Evolutionary conservation across 2,888 invertebrate species (phyloP), one percentile per base, ranked within the genome.

Genomic region (Seira musarum): DNA sequence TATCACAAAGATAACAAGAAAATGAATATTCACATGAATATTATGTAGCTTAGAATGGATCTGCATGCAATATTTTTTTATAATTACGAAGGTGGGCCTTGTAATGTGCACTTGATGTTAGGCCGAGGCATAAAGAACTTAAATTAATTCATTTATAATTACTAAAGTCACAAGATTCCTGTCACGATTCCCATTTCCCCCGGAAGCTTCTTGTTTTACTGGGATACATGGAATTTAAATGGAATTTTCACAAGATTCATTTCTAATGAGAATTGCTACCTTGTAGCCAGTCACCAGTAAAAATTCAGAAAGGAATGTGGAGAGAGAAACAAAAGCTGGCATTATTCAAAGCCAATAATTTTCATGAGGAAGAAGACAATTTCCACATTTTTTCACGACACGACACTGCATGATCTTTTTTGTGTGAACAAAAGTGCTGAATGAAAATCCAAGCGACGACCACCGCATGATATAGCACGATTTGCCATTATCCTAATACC

Each of bases 361-460:
- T 74, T 74, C 74, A 65, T 53, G 24, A 67, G 74, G 74, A 74
- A 74, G 67, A 74, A 67, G 67, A 67, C 67, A 40, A 74, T 74
- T 74, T 74, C 66, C 67, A 22, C 60, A 30, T 30, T 66, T 68
- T 66, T 66, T 74, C 74, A 74, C 74, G 74, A 74, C 60, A 61
- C 30, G 8, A 30, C 30, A 30, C 30, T 30, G 19, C 61, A 61
- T 21, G 61, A 61, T 21, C 10, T 21, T 19, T 21, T 61, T 61
- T 61, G 65, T 73, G 61, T 61, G 67, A 74, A 65, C 19, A 35
- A 46, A 57, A 57, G 46, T 64, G 46, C 35, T 67, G 61, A 67
- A 30, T 30, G 8, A 30, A 30, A 30, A 5, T 30, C 30, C 3
- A 8, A 30, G 30, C 2, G 30, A 60, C 35, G 74, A 74, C 67